Evolutionary conservation across 2,797 vertebrate genomes (phyloP).

Genomic region (Natrix natrix): DNA sequence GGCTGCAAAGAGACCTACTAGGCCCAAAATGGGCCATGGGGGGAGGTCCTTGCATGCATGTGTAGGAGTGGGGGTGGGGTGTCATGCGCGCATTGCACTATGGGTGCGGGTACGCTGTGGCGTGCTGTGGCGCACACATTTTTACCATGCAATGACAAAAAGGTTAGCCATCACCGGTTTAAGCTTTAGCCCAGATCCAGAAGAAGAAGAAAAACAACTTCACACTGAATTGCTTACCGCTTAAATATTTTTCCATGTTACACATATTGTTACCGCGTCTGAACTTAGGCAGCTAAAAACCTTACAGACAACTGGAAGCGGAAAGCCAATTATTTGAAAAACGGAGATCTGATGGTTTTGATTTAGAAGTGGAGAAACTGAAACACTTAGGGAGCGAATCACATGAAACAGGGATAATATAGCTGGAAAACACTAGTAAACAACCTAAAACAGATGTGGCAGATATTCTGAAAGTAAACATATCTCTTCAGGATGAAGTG

Average conservation of each 20-base stretch:
- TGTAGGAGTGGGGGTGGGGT: no score
- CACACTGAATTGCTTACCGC: background rate
- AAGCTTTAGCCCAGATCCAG: background rate
- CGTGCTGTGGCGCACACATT: no score
- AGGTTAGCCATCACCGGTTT: no score
- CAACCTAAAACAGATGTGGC: background rate
- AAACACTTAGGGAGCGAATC: background rate
- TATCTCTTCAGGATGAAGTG: background rate
- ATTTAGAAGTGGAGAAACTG: background rate
- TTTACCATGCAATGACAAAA: no score
- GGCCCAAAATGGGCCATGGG: no score
- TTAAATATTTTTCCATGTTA: background rate
- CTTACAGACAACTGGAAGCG: background rate
- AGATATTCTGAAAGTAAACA: background rate
- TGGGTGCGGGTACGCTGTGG: no score
- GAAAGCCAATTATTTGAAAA: background rate
- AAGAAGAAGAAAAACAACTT: background rate
- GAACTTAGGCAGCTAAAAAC: background rate
- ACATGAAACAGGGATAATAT: background rate
- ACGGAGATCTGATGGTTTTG: background rate
- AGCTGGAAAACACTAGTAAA: background rate
- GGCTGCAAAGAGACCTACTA: no score
- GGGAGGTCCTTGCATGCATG: no score
- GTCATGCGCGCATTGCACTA: no score
- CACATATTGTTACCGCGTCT: background rate